Evolutionary conservation across 2,888 invertebrate species (phyloP).

Genomic region (Euclidia mi): DNA sequence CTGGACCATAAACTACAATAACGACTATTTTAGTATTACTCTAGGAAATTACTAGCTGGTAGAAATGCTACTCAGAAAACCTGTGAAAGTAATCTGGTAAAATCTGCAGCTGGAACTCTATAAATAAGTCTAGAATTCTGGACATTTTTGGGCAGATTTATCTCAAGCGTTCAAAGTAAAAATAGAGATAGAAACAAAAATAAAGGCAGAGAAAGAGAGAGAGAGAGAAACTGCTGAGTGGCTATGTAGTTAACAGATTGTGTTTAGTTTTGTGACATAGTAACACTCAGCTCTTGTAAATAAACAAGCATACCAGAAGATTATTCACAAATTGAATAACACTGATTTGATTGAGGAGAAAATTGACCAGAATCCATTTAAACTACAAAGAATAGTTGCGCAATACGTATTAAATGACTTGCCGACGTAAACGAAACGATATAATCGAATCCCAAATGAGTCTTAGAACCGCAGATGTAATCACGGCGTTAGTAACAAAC

Average conservation of each 20-base stretch:
- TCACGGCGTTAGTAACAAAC: constrained; percentile 35
- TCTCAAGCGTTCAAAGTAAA: no score
- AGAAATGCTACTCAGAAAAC: no score
- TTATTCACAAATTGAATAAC: not conserved
- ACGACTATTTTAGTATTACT: constrained; percentile 38
- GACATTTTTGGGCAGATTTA: no score
- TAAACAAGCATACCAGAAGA: not conserved
- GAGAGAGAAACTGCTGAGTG: no score
- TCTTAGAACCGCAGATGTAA: constrained; percentile 40
- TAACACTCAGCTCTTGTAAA: no score
- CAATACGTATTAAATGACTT: constrained; percentile 13
- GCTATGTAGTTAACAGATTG: no score
- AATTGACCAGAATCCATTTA: constrained; percentile 7
- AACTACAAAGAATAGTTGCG: constrained; percentile 6
- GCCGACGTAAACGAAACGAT: constrained; percentile 14
- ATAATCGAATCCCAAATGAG: constrained; percentile 42
- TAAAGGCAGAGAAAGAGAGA: no score
- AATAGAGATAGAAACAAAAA: not conserved
- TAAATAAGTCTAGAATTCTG: no score
- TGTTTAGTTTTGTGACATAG: not conserved
- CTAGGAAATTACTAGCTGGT: constrained; percentile 35
- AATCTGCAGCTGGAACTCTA: no score
- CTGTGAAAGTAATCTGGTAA: constrained; percentile 9
- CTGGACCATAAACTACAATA: constrained; percentile 41
- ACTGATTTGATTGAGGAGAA: not conserved